Conservation (phyloP, 2,888 invertebrate genomes). For the Unio pictorum region DNA sequence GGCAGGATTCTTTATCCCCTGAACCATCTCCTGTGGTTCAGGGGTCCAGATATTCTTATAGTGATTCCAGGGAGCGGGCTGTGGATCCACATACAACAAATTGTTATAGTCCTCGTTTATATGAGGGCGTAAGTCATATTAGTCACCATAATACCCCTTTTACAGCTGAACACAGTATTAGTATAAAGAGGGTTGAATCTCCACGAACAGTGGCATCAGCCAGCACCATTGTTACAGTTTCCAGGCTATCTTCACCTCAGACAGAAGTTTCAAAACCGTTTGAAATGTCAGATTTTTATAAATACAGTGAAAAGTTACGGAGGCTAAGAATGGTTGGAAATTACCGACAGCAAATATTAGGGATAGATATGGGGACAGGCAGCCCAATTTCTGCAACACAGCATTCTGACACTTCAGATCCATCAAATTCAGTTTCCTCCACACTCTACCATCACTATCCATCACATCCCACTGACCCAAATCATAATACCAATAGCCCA, state of each 20-base stretch:
- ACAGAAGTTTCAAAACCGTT: conserved; percentile 94
- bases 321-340: conserved; percentile 74
- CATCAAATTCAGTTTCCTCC: conserved; percentile 13
- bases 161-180: conserved; percentile 26
- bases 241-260: conserved; percentile 54
- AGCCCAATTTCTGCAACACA: conserved; percentile 54
- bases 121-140: conserved; percentile 33
- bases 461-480: conserved; percentile 22
- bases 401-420: conserved; percentile 57
- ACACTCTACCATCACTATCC: conserved; percentile 40
- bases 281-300: conserved; percentile 98
- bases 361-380: conserved; percentile 36
- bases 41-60: conserved; percentile 38
- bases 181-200: conserved; percentile 35
- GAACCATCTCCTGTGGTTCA: conserved; percentile 48
- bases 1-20: conserved; percentile 33
- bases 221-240: conserved; percentile 60
- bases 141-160: conserved; percentile 1
- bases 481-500: conserved; percentile 12
- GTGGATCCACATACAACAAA: conserved; percentile 12
- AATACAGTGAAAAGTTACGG: conserved; percentile 94
- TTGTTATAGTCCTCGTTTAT: conserved; percentile 59
- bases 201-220: conserved; percentile 30
- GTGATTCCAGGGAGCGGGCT: background rate
- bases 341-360: conserved; percentile 60